Base-by-base conservation (phyloP, 1,140 invertebrate species). In the Dendrolimus kikuchii region DNA sequence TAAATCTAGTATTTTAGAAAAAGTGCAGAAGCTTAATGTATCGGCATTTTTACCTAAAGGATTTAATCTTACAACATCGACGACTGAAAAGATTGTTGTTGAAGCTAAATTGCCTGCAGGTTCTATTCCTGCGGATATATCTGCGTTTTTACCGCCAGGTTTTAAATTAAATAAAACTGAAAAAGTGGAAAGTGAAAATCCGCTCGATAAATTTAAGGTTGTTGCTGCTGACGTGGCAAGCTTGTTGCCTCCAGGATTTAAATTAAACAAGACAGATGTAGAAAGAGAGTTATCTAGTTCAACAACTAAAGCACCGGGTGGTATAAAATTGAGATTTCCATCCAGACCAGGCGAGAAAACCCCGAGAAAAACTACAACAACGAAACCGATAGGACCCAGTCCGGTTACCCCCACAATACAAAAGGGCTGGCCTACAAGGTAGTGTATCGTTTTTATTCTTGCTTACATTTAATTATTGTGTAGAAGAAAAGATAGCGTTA, bases 361-460 rank as follows among this genome's bases (percentile, higher is more conserved):
- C 5, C 77, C 86, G 4, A 81, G 89, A 45, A 91, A 92, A 71
- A 77, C 89, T 5, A 92, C 92, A 23, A 92, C 91, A 4, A 83
- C 90, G 1, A 82, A 88, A 74, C 52, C 86, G 56, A 64, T 68
- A 60, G 70, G 81, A 40, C 74, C 83, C 41, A 73, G 71, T 43
- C 77, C 86, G 2, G 89, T 91, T 1, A 85, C 89, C 0, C 92
- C 93, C 5, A 90, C 90, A 41, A 95, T 95, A 62, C 91, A 92
- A 51, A 95, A 94, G 78, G 94, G 94, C 58, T 95, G 93, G 90
- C 94, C 95, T 1, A 91, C 90, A 6, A 92, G 93, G 93, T 94
- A 86, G 23, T 75, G 50, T 56, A 61, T 52, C n/a, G 7, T 57
- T 42, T 51, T 55, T 67, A 40, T 56, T 56, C 54, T 53, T 8